phyloP scores from a whole-genome alignment of 2,113 vertebrate species.

The Pungitius pungitius region DNA sequence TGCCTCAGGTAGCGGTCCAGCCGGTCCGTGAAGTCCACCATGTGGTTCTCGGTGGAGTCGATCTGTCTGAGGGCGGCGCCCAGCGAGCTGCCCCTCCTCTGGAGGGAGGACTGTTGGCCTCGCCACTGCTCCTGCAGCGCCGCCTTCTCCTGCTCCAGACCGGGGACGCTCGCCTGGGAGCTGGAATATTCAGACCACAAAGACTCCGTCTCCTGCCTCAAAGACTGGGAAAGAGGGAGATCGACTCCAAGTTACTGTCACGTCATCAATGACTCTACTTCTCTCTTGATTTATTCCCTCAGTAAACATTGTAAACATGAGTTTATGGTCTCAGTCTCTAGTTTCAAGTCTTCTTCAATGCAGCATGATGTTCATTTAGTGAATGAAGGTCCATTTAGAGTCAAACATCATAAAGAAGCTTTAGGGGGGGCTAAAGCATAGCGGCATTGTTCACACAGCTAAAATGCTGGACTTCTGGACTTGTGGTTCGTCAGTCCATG shows the following conservation, averaged over 20 bases:
- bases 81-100: conserved; percentile 85
- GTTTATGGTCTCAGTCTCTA: too few species aligned
- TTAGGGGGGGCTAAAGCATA: too few species aligned
- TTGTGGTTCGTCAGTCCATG: too few species aligned
- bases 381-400: too few species aligned
- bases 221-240: conserved; percentile 68
- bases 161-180: conserved; percentile 66
- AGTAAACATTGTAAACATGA: too few species aligned
- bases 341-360: too few species aligned
- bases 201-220: conserved; percentile 81
- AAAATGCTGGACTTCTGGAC: neutral
- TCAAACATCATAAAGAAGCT: too few species aligned
- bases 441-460: too few species aligned
- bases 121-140: conserved; percentile 81
- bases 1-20: conserved; percentile 81
- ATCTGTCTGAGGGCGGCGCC: conserved; percentile 83
- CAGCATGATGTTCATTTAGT: too few species aligned
- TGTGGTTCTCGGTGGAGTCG: conserved; percentile 84
- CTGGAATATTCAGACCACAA: conserved; percentile 83
- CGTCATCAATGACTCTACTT: neutral
- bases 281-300: neutral
- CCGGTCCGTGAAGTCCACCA: conserved; percentile 75
- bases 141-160: conserved; percentile 74
- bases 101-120: conserved; percentile 80
- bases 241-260: neutral